A percentile compares a stretch with the other conserved stretches of the same genome.
Conservation (phyloP, 2,113 vertebrate species). For the Scytalopus superciliaris region DNA sequence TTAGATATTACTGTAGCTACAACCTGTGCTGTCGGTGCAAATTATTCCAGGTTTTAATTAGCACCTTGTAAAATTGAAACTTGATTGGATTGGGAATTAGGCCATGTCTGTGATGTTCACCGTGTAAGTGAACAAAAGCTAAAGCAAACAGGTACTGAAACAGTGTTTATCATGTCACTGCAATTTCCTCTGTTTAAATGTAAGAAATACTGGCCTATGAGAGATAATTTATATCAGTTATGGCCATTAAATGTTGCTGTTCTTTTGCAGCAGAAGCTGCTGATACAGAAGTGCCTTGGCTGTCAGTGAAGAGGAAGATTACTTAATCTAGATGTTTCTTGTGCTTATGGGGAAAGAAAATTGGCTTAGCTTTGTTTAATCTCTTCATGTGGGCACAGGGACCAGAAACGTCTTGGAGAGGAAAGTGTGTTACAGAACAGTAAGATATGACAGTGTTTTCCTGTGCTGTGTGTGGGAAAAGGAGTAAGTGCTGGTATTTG, state of each 20-base stretch:
- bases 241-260: not conserved
- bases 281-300: not conserved
- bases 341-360: not conserved
- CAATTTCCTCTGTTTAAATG: not conserved
- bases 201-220: not conserved
- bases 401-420: not conserved
- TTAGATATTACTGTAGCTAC: not conserved
- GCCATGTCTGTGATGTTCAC: not conserved
- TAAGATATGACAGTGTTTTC: not conserved
- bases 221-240: not conserved
- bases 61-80: not conserved
- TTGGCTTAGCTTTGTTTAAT: not conserved
- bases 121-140: not conserved
- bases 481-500: not conserved
- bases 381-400: rapidly evolving
- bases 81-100: not conserved
- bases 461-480: not conserved
- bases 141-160: not conserved
- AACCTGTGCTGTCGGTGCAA: not conserved
- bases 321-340: not conserved
- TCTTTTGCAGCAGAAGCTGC: not conserved
- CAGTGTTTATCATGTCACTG: not conserved
- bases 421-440: not conserved
- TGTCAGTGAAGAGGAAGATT: not conserved
- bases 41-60: not conserved